These are phyloP conservation scores for Protobothrops mucrosquamatus DNA, from an alignment of 2,113 vertebrate species.

Conservation along the genomic window DNA sequence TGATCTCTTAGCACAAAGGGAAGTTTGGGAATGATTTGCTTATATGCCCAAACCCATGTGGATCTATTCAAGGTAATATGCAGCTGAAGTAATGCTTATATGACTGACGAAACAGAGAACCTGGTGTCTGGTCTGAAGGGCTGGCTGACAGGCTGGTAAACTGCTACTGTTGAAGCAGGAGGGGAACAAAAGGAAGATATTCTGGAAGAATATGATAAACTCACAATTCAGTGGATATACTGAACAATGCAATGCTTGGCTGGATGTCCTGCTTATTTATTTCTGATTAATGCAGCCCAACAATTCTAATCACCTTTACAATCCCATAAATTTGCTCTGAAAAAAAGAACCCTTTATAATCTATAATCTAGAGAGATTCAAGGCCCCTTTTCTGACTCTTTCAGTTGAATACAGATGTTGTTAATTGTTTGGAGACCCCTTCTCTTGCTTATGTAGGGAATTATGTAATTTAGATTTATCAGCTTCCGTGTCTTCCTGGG, in stretches of 20 bases:
- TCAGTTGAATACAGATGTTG: background rate
- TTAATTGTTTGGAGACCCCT: background rate
- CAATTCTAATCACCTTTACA: background rate
- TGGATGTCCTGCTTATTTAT: background rate
- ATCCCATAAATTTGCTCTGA: background rate
- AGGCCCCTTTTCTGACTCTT: background rate
- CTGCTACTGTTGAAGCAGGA: background rate
- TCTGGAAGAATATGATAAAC: background rate
- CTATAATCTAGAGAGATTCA: background rate
- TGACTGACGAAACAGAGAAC: background rate
- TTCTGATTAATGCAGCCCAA: background rate
- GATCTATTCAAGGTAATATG: background rate
- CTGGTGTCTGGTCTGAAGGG: background rate
- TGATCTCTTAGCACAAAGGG: background rate
- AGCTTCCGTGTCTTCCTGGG: background rate
- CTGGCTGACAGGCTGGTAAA: background rate
- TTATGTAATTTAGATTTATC: background rate
- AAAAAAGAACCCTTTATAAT: background rate
- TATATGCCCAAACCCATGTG: background rate
- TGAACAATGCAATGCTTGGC: background rate
- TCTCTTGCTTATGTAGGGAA: background rate
- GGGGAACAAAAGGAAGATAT: background rate
- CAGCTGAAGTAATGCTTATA: background rate
- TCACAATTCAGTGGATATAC: background rate
- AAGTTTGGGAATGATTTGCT: background rate